Evolutionary conservation across 2,888 invertebrate species (phyloP), one percentile per base, ranked within the genome.

Genomic region (Brachylomia viminalis): DNA sequence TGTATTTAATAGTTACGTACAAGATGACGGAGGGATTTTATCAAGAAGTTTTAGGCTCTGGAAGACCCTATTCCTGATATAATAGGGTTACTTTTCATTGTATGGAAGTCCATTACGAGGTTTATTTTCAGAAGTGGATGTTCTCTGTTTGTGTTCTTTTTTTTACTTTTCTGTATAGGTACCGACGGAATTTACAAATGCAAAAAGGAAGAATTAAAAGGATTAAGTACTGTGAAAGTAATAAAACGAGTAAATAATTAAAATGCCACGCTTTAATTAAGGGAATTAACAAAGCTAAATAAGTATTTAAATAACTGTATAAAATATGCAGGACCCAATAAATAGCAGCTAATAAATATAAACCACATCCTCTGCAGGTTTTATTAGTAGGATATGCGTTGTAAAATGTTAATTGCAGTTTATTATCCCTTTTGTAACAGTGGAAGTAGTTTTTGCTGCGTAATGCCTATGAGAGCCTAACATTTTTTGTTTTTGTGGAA

Each of bases 331-430:
- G 52, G 58, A 71, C 67, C 56, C 33, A 61, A 79, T 42, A 42
- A 7, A 8, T 62, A 58, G 38, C 33, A 56, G 59, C 67, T 65
- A 72, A 72, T 81, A 62, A 70, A 70, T 75, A 72, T 75, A 83
- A 73, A 67, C 30, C 56, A 64, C 79, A 71, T 79, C 82, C 81
- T 79, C 45, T 11, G 69, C 47, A 61, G 27, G 56, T 49, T 79
- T 75, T 70, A 84, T 82, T 70, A 58, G 23, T 23, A 71, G 61
- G 69, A 73, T 79, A 70, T 67, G 58, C 70, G 69, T 62, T 72
- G 73, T 84, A 75, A 79, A 84, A 75, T 72, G 74, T 77, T 84
- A 82, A 84, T 77, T 79, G 72, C 27, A 62, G 13, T 78, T 79
- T 84, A 82, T 79, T 54, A 61, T 42, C 47, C 33, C 49, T 67